phyloP scores from a whole-genome alignment of 2,888 invertebrate species.

The Margaritifera margaritifera region DNA sequence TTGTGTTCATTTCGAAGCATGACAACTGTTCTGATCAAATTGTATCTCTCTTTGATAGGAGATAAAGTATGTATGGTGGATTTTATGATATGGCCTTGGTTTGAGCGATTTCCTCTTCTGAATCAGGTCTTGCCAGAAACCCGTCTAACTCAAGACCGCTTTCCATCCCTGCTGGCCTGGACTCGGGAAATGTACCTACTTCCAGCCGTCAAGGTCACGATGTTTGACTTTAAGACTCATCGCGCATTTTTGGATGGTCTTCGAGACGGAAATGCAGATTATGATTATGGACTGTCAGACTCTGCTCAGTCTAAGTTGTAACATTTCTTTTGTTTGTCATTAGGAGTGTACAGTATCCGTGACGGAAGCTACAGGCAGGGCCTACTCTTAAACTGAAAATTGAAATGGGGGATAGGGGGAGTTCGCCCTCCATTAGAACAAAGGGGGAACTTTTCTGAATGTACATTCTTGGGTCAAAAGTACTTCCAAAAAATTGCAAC shows the following conservation, averaged over 20 bases:
- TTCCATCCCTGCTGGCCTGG: constrained; percentile 45
- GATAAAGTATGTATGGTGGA: constrained; percentile 54
- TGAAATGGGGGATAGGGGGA: too few relatives aligned
- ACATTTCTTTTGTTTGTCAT: too few relatives aligned
- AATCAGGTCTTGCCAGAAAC: constrained; percentile 36
- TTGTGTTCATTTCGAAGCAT: too few relatives aligned
- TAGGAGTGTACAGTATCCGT: too few relatives aligned
- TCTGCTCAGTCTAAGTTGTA: background rate
- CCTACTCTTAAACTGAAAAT: too few relatives aligned
- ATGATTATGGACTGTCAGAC: constrained; percentile 42
- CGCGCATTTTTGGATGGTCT: constrained; percentile 44
- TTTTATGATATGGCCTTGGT: constrained; percentile 68
- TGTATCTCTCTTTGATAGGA: constrained; percentile 28
- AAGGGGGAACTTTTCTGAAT: too few relatives aligned
- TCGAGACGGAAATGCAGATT: constrained; percentile 48
- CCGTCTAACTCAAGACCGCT: constrained; percentile 27
- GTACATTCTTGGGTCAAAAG: too few relatives aligned
- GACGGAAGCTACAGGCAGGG: too few relatives aligned
- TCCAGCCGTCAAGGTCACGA: constrained; percentile 52
- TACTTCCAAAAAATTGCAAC: too few relatives aligned
- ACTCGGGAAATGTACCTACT: constrained; percentile 47
- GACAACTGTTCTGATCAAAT: background rate
- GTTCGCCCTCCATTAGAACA: too few relatives aligned
- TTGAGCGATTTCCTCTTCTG: constrained; percentile 57
- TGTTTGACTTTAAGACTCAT: constrained; percentile 36